phyloP scores from a whole-genome alignment of 2,797 vertebrate genomes.

The Galaxias olidus region DNA sequence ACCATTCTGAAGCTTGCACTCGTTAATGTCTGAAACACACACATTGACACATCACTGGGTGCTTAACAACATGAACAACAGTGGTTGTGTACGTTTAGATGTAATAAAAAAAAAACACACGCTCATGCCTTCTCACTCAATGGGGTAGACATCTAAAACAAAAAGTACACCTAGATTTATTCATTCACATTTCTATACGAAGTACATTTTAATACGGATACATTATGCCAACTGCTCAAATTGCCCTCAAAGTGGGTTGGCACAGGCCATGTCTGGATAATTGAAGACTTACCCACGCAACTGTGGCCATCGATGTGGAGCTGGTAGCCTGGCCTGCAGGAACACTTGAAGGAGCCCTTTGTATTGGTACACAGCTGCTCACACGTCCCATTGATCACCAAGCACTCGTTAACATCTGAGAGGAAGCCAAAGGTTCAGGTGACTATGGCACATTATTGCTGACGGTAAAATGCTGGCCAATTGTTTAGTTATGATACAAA shows the following conservation, averaged over 20 bases:
- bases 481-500: background rate
- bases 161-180: no score
- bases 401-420: constrained; percentile 79
- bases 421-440: constrained; percentile 27
- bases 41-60: constrained; percentile 12
- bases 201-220: no score
- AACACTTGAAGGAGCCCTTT: constrained; percentile 75
- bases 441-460: background rate
- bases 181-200: no score
- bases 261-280: background rate
- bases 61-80: no score
- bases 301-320: constrained; percentile 78
- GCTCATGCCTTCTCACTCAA: no score
- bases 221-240: no score
- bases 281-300: constrained; percentile 76
- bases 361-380: constrained; percentile 77
- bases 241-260: no score
- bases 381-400: constrained; percentile 60
- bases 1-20: constrained; percentile 78
- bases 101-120: no score
- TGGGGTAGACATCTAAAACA: no score
- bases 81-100: no score
- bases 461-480: no score
- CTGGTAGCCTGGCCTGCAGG: constrained; percentile 76
- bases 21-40: constrained; percentile 70